Percentiles rank a stretch among this genome's conserved stretches.
These are phyloP conservation scores for Tachuris rubrigastra DNA, from an alignment of 2,113 vertebrate genomes.

Conservation along the genomic window DNA sequence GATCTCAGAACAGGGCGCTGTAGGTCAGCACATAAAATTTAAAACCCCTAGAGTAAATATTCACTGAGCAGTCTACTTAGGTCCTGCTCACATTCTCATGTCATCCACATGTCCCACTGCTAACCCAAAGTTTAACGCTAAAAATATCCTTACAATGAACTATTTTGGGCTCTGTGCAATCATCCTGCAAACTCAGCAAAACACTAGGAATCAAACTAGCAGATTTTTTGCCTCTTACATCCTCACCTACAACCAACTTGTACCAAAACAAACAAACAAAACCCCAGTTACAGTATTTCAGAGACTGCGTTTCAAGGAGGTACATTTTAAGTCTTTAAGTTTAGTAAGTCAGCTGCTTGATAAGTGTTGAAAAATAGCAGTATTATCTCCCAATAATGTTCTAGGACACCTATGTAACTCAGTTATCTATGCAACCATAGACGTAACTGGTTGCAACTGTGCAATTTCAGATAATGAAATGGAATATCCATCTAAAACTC, in stretches of 20 bases:
- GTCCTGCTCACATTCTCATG: conserved; percentile 7
- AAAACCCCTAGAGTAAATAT: not conserved
- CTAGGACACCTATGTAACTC: not conserved
- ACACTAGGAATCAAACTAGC: not conserved
- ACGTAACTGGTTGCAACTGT: not conserved
- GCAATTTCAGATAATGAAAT: not conserved
- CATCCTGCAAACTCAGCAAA: not conserved
- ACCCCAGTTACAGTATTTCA: not conserved
- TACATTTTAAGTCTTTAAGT: not conserved
- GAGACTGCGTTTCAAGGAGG: not conserved
- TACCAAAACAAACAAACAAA: not conserved
- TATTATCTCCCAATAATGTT: not conserved
- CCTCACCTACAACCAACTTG: not conserved
- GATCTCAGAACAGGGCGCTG: not conserved
- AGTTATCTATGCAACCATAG: not conserved
- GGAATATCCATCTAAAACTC: not conserved
- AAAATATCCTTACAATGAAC: not conserved
- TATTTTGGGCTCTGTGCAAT: not conserved
- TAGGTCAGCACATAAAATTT: conserved; percentile 1
- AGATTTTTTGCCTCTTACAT: not conserved
- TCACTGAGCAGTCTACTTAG: not conserved
- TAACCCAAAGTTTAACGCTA: not conserved
- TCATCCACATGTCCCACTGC: not conserved
- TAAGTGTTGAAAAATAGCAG: not conserved
- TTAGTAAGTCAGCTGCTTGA: not conserved